Evolutionary conservation across 2,113 vertebrate genomes (phyloP), one percentile per base, ranked within the genome.

Genomic region (Pseudonaja textilis): DNA sequence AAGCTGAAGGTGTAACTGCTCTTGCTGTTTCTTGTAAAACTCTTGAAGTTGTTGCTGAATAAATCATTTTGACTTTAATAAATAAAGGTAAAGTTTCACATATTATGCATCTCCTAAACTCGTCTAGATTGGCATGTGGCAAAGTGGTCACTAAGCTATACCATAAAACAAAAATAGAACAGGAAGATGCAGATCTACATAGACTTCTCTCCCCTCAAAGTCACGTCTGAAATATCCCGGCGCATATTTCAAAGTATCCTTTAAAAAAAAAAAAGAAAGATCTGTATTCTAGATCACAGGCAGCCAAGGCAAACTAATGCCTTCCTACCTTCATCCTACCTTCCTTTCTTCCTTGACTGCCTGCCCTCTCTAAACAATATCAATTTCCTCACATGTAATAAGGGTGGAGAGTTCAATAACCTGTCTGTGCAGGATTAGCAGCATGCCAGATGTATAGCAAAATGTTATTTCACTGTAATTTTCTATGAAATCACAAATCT

Each of bases 1-100:
- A 97, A 99, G 99, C 98, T 99, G 99, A 97, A 99, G 98, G 98
- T 99, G 99, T 97, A 99, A 99, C 98, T 99, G 99, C 96, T 99
- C 99, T 98, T 99, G 99, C 97, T 99, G 99, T 97, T 99, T 99
- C 98, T 99, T 99, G 97, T 99, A 99, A 98, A 99, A 99, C 98
- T 99, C 99, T 98, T 99, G 99, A 98, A 99, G 98, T 98, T 99
- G 99, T 99, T 99, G 99, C 99, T 99, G 98, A 98, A 98, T 96
- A 98, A 97, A 98, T 97, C 98, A 98, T 98, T 98, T 98, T 98
- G 97, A 98, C 98, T 98, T 98, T 98, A 98, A 98, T 98, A 98
- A 98, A 98, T 97, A 98, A 98, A 98, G 97, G 98, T 97, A 98
- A 98, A 97, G 96, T 98, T 98, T 97, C 97, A 97, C 94, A 97